Percentiles rank a stretch among this genome's conserved stretches.
Conservation (phyloP, 2,888 invertebrate species). For the Thecocarcelia acutangulata region DNA sequence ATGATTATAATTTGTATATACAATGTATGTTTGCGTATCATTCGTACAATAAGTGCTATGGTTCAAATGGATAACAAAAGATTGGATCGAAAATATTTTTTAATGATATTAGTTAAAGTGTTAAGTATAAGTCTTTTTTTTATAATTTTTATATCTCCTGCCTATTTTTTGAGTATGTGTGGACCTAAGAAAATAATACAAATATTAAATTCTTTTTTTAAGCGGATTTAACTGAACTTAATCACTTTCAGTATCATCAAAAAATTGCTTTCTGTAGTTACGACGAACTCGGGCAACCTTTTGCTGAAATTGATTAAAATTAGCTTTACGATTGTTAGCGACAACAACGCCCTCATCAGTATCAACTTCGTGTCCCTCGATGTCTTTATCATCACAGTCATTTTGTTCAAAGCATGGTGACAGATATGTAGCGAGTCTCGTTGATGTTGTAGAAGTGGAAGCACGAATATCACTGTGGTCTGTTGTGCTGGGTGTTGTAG, state of each 20-base stretch:
- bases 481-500: slow-evolving; percentile 69
- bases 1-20: slow-evolving; percentile 12
- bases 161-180: slow-evolving; percentile 39
- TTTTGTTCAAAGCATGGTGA: slow-evolving; percentile 57
- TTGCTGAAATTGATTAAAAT: slow-evolving; percentile 79
- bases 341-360: slow-evolving; percentile 61
- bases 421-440: slow-evolving; percentile 46
- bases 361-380: slow-evolving; percentile 30
- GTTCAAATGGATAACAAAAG: slow-evolving; percentile 3
- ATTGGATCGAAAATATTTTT: neutral
- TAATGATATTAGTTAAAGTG: slow-evolving; percentile 19
- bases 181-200: slow-evolving; percentile 34
- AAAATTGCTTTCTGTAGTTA: slow-evolving; percentile 85
- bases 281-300: slow-evolving; percentile 85
- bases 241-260: slow-evolving; percentile 84
- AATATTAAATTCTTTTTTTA: slow-evolving; percentile 32
- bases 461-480: slow-evolving; percentile 52
- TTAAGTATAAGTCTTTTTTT: slow-evolving; percentile 63
- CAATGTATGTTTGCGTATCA: slow-evolving; percentile 1
- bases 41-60: neutral
- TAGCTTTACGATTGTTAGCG: slow-evolving; percentile 46
- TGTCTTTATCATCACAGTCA: slow-evolving; percentile 50
- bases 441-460: slow-evolving; percentile 46
- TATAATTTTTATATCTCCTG: slow-evolving; percentile 61
- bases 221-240: slow-evolving; percentile 70